phyloP scores from a whole-genome alignment of 2,113 vertebrate species.

The Notarius quadriscutis region DNA sequence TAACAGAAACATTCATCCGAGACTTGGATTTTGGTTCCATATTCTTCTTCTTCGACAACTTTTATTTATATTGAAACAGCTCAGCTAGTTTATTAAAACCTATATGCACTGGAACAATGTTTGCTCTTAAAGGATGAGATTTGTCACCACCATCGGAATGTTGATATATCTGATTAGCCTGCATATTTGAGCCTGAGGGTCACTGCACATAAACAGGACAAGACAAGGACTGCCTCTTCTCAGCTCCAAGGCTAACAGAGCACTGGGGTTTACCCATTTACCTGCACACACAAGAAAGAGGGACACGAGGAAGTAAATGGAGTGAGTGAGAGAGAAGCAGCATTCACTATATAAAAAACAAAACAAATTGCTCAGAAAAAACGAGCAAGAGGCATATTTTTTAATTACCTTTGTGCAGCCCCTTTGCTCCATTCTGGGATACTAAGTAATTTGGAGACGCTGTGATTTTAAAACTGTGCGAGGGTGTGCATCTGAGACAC shows the following conservation, averaged over 20 bases:
- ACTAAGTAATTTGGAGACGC: not conserved
- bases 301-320: not conserved
- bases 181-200: conserved; percentile 38
- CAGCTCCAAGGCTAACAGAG: conserved; percentile 6
- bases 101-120: conserved; percentile 31
- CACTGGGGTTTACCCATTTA: conserved; percentile 37
- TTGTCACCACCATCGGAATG: conserved; percentile 38
- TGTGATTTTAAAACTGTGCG: not conserved
- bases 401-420: not conserved
- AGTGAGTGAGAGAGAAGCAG: conserved; percentile 9
- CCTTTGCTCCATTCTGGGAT: not conserved
- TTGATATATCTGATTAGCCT: conserved; percentile 48
- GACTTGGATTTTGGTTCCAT: not conserved
- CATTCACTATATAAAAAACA: not conserved
- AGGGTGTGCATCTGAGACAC: not conserved
- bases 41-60: not conserved
- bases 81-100: not conserved
- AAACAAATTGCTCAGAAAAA: not conserved
- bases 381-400: not conserved
- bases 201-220: conserved; percentile 35
- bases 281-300: conserved; percentile 30
- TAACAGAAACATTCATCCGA: not conserved
- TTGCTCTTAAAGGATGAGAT: conserved; percentile 41
- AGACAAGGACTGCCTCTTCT: conserved; percentile 22
- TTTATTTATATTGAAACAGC: not conserved